Percentiles rank a stretch among this genome's conserved stretches.
phyloP scores from a whole-genome alignment of 2,888 invertebrate species.

The Athalia rosae region DNA sequence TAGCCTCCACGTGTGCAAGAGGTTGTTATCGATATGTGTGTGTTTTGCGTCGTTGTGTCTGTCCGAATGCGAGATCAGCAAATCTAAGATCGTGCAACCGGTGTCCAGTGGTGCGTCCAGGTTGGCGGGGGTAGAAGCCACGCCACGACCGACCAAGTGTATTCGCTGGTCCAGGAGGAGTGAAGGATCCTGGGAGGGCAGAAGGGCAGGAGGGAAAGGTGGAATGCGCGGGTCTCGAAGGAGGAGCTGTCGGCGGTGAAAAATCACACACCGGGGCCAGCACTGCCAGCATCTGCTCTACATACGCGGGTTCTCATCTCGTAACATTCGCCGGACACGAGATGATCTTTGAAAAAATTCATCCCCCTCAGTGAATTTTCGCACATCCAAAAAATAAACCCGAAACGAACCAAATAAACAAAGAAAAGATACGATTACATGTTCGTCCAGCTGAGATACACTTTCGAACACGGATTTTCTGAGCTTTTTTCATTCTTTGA shows the following conservation, averaged over 20 bases:
- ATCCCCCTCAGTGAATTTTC: no score
- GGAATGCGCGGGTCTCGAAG: conserved; percentile 68
- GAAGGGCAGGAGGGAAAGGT: conserved; percentile 53
- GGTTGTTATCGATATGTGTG: conserved; percentile 37
- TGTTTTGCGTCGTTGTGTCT: conserved; percentile 50
- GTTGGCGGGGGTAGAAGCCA: conserved; percentile 37
- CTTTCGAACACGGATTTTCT: no score
- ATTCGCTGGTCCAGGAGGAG: conserved; percentile 25
- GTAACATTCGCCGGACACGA: background rate
- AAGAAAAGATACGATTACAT: no score
- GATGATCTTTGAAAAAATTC: background rate
- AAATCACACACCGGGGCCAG: conserved; percentile 69
- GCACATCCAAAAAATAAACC: no score
- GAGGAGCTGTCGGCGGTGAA: conserved; percentile 70
- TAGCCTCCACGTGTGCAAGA: no score
- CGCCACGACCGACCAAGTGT: conserved; percentile 36
- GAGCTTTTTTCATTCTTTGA: no score
- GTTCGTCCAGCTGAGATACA: no score
- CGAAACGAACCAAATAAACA: no score
- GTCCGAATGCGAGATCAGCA: conserved; percentile 60
- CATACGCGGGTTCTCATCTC: conserved; percentile 69
- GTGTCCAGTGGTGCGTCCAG: conserved; percentile 65
- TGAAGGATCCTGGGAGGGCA: conserved; percentile 45
- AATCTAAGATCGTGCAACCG: conserved; percentile 65
- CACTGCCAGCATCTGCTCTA: conserved; percentile 68